Base-by-base conservation (phyloP, 1,140 invertebrate genomes). In the Drosophila burlai region DNA sequence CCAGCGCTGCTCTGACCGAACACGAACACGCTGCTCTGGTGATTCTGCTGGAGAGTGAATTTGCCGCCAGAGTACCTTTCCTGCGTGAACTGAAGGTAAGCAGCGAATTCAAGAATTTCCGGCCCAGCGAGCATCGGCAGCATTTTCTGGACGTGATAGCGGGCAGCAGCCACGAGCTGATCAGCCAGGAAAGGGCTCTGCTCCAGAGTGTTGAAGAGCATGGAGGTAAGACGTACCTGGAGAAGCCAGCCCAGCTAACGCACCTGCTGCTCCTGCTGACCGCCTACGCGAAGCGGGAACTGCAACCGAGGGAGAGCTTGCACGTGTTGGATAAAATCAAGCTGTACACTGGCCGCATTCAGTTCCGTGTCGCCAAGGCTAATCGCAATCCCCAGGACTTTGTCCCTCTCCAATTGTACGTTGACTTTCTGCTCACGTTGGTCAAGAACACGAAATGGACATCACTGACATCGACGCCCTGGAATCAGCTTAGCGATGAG, bases 111-210 rank as follows among this genome's bases (percentile, higher is more conserved):
- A 46, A 13, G 0, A 45, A 52, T 3, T 92, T 92, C 13, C 81
- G 71, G 49, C 49, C 63, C 10, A 34, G 16, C 4, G 52, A 79
- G 11, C 86, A 92, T 55, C 81, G 86, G 2, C 60, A 79, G 29
- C 74, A 92, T n/a, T 92, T 92, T 29, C 26, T 92, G n/a, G 72
- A 90, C 40, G 74, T 87, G 1, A 82, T 92, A n/a, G 74, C 91
- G 3, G 46, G 38, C 26, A 76, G 62, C 21, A 73, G 43, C 13
- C 49, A 65, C 0, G 66, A 85, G 26, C 42, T 63, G 18, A 50
- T 47, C 0, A 54, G 75, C 10, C 75, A 90, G 9, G 73, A 89
- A 21, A 43, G 81, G 24, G 67, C 40, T 16, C 40, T 76, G 36
- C 76, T 92, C 0, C 65, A 87, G 7, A 91, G 91, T 47, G 63